phyloP scores from a whole-genome alignment of 1,140 invertebrate species.

The Lepidotrigona ventralis region DNA sequence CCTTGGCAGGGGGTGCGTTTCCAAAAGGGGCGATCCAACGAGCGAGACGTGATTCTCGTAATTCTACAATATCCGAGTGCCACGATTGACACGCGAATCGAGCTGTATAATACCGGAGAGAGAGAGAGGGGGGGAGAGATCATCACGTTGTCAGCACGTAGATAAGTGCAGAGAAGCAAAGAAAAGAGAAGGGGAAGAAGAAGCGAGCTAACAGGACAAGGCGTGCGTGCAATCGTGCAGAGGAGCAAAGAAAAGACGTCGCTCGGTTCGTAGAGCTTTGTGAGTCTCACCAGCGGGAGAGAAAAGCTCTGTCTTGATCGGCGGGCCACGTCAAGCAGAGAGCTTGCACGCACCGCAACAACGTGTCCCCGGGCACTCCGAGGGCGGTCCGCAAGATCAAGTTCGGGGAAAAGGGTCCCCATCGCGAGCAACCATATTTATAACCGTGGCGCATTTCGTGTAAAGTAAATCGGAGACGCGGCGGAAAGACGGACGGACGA shows the following conservation, averaged over 20 bases:
- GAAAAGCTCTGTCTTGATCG: constrained; percentile 36
- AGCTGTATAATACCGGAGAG: too few species aligned
- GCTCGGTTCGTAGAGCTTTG: background rate
- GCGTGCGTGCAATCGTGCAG: background rate
- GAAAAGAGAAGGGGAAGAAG: background rate
- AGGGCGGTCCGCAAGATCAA: constrained; percentile 64
- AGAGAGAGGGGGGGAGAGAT: too few species aligned
- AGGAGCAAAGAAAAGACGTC: background rate
- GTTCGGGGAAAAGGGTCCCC: constrained; percentile 66
- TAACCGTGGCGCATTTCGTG: constrained; percentile 65
- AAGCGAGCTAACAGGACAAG: background rate
- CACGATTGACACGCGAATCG: too few species aligned
- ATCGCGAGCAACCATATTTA: constrained; percentile 63
- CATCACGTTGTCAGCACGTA: background rate
- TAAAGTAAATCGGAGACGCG: constrained; percentile 67
- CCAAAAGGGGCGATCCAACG: constrained; percentile 14
- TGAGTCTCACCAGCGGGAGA: background rate
- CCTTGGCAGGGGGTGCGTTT: constrained; percentile 47
- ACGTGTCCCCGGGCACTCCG: constrained; percentile 37
- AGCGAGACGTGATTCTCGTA: too few species aligned
- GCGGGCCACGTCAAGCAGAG: constrained; percentile 1
- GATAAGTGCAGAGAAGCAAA: background rate
- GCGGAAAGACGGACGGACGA: constrained; percentile 65
- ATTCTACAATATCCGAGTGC: too few species aligned
- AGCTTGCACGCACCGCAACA: background rate